Evolutionary conservation across 2,797 vertebrate species (phyloP), one percentile per base, ranked within the genome.

Genomic region (Tachyglossus aculeatus): DNA sequence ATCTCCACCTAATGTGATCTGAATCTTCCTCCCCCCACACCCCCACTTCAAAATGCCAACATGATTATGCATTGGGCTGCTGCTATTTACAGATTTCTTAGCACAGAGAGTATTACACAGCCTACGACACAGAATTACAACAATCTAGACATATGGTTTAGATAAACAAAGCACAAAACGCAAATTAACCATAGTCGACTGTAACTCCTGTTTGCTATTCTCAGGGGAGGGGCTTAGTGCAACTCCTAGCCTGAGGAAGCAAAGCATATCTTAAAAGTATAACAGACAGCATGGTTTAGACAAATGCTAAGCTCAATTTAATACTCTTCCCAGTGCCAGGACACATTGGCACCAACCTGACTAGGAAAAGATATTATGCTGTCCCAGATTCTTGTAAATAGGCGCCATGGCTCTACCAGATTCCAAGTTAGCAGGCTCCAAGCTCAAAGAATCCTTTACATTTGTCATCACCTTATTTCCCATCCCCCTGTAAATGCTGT

Each of bases 11-110:
- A 38, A 78, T 62, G 33, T 71, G 78, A 63, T 76, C 59, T 11
- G 38, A 59, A 67, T 55, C 57, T 52, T 45, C 58, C n/a, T n/a
- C n/a, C n/a, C n/a, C n/a, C 61, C 32, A 52, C 60, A 9, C 66
- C 40, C 31, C 47, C 76, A 27, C 66, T 53, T 68, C 74, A 62
- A 68, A 72, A 78, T 75, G 74, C 71, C 77, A 44, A 61, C 52
- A 22, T 56, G 84, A 75, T 75, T 75, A 80, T 73, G 71, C 58
- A 50, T 62, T 18, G 55, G 67, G 78, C 78, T 58, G 71, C 48
- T 75, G 76, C 81, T 83, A 82, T 82, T 83, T 73, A 70, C 76
- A 78, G 81, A 80, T 60, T 71, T 75, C 81, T 78, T 67, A 81
- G 71, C 67, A 44, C 65, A 59, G 72, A 83, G 73, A 81, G 81